Base-by-base conservation (phyloP, 2,113 vertebrate genomes). In the Anolis carolinensis region DNA sequence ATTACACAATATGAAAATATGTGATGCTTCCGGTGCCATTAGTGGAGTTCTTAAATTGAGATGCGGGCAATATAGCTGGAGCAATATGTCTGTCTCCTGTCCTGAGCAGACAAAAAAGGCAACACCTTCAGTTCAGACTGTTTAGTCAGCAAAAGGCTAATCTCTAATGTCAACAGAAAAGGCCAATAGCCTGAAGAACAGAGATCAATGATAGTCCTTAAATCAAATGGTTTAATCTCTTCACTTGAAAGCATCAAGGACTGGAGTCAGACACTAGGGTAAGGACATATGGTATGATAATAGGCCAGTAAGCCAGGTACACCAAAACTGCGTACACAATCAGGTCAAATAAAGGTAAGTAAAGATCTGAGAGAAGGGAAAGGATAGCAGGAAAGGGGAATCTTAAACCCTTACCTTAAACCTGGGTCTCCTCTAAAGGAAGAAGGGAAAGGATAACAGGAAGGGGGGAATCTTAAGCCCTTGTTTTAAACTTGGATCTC, bases 271-370 rank as follows among this genome's bases (percentile, higher is more conserved):
- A 13, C 50, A 62, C 32, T 59, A 13, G 52, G 34, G 18, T 83
- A 70, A 74, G 52, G 50, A 39, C 39, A 70, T 83, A 70, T 73
- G 70, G 50, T 72, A 73, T 83, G 81, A 34, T 83, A 83, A 83
- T 83, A 73, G 70, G 13, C 55, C 23, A 73, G 30, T 30, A 30
- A 27, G 7, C 65, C 23, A 68, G 48, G 50, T 16, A 23, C n/a
- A 34, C 71, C 52, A 59, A 82, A 74, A 5, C 10, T 73, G 13
- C 34, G 13, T 73, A 27, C 73, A 62, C 36, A 52, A 27, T 20
- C 32, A 83, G 71, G 81, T 83, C 52, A 73, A 82, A 82, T 34
- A 82, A 82, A 71, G 48, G 81, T 25, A 52, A 83, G 44, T 36
- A 36, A 59, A 55, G 36, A 52, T n/a, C n/a, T 10, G 30, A 1